phyloP scores from a whole-genome alignment of 2,797 vertebrate genomes.

The Myotis daubentonii region DNA sequence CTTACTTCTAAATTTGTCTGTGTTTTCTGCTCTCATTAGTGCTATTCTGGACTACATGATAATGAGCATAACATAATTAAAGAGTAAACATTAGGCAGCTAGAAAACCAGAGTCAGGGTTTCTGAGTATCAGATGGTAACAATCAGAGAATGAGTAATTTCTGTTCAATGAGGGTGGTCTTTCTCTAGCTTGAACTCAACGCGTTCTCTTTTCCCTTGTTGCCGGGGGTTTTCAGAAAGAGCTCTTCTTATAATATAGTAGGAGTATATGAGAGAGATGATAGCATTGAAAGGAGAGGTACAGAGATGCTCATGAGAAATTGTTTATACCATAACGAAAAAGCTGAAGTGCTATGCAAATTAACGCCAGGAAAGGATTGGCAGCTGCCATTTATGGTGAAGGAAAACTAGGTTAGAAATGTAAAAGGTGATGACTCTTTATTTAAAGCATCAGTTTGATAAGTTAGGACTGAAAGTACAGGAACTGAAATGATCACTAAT shows the following conservation, averaged over 20 bases:
- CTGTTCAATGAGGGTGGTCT: slow-evolving; percentile 63
- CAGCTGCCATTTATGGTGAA: not conserved
- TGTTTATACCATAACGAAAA: not conserved
- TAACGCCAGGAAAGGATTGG: not conserved
- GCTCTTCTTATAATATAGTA: not conserved
- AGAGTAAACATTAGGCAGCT: slow-evolving; percentile 59
- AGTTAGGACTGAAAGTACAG: slow-evolving; percentile 8
- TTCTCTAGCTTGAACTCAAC: slow-evolving; percentile 18
- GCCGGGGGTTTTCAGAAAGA: not conserved
- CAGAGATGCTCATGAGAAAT: slow-evolving; percentile 7
- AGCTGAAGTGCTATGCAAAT: not conserved
- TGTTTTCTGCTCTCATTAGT: slow-evolving; percentile 70
- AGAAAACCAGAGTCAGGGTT: slow-evolving; percentile 30
- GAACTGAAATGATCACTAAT: slow-evolving; percentile 8
- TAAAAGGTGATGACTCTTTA: not conserved
- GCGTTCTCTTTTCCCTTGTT: not conserved
- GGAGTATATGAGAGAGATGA: slow-evolving; percentile 4
- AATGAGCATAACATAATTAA: slow-evolving; percentile 69
- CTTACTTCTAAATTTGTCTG: slow-evolving; percentile 55
- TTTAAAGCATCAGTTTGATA: slow-evolving; percentile 33
- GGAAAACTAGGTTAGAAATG: slow-evolving; percentile 38
- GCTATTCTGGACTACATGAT: slow-evolving; percentile 57
- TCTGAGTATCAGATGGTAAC: slow-evolving; percentile 52
- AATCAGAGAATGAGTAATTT: slow-evolving; percentile 68
- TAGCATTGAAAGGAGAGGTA: not conserved